phyloP scores from a whole-genome alignment of 1,140 invertebrate genomes.

The Drosophila nebulosa region DNA sequence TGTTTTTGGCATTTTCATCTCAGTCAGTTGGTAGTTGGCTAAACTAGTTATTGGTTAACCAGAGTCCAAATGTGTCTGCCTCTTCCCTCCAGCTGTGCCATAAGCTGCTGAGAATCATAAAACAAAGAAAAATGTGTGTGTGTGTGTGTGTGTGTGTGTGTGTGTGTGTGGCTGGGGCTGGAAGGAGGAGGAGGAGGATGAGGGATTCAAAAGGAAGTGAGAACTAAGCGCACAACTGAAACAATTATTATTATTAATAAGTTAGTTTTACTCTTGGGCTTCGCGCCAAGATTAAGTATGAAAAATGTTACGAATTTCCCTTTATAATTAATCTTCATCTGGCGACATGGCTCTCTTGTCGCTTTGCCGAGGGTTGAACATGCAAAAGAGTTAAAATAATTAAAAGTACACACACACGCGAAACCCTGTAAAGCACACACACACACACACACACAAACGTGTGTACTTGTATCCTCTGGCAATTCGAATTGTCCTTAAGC shows the following conservation, averaged over 20 bases:
- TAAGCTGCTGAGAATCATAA: conserved; percentile 26
- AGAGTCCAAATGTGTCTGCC: conserved; percentile 1
- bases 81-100: neutral
- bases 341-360: conserved; percentile 6
- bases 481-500: conserved; percentile 54
- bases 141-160: conserved; percentile 5
- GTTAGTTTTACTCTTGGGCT: conserved; percentile 62
- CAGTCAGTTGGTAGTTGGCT: neutral
- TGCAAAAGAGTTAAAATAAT: conserved; percentile 76
- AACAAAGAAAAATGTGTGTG: conserved; percentile 6
- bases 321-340: conserved; percentile 75
- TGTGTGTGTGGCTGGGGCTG: neutral
- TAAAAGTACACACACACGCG: conserved; percentile 59
- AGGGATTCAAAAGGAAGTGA: conserved; percentile 2
- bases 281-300: conserved; percentile 72
- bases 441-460: neutral
- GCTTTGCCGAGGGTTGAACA: conserved; percentile 1
- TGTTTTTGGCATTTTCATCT: conserved; percentile 22
- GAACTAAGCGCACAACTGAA: conserved; percentile 50
- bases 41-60: conserved; percentile 45
- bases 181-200: neutral
- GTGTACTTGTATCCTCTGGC: neutral
- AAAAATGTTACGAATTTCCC: conserved; percentile 74
- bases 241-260: conserved; percentile 79
- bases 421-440: neutral